Percentiles rank a stretch among this genome's conserved stretches.
Conservation (phyloP, 2,888 invertebrate genomes). For the Argynnis bischoffii region DNA sequence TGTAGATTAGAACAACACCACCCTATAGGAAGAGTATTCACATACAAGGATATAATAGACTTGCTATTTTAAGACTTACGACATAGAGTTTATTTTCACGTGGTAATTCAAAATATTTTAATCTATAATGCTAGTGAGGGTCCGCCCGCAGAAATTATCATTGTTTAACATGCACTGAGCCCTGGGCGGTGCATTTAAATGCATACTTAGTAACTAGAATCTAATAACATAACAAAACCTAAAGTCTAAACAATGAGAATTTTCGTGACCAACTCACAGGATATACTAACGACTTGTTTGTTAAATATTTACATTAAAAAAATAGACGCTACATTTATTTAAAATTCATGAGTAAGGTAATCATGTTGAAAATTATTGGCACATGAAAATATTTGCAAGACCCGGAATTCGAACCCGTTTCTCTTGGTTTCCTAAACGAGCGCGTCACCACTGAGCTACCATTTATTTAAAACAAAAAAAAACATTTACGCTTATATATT, state of each 20-base stretch:
- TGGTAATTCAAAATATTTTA: neutral
- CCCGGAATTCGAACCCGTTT: too few species aligned
- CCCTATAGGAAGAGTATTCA: conserved; percentile 46
- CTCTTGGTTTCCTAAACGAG: too few species aligned
- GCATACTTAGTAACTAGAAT: conserved; percentile 25
- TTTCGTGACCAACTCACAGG: conserved; percentile 16
- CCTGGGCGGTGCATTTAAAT: conserved; percentile 37
- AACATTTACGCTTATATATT: too few species aligned
- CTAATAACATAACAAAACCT: conserved; percentile 6
- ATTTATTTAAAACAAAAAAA: too few species aligned
- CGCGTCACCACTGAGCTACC: too few species aligned
- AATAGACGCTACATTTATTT: too few species aligned
- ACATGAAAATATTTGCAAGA: too few species aligned
- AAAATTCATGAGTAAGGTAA: too few species aligned
- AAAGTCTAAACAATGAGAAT: conserved; percentile 8
- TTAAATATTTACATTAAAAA: neutral
- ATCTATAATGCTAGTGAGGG: conserved; percentile 31
- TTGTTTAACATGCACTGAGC: conserved; percentile 58
- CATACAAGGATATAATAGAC: neutral
- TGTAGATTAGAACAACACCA: conserved; percentile 74
- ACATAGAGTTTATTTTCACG: conserved; percentile 30
- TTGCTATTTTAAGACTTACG: conserved; percentile 9
- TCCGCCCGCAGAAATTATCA: conserved; percentile 60
- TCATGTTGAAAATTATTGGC: too few species aligned
- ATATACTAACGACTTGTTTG: conserved; percentile 15